Base-by-base conservation (phyloP, 2,113 vertebrate genomes). In the Syrrhaptes paradoxus region DNA sequence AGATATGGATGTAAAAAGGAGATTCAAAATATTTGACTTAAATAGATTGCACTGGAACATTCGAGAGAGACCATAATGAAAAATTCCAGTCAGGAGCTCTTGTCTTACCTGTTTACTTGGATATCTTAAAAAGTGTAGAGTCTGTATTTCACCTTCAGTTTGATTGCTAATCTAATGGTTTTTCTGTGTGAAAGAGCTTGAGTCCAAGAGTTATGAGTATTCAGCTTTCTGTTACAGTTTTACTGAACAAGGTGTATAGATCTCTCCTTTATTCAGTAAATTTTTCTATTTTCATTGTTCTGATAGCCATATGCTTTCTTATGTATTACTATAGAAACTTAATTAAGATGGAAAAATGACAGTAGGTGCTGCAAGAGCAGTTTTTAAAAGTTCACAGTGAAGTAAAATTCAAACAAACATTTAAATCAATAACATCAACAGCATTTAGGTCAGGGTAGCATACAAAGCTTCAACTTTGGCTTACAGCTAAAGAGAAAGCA, bases 1-100 rank as follows among this genome's bases (percentile, higher is more conserved):
- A 85, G 4, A 19, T 55, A 26, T 0, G 7, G 46, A 45, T 9
- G 3, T 10, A 9, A 43, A 57, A 58, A 38, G 5, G 22, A 43
- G 2, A 77, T 49, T 70, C 7, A 16, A 77, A 55, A 65, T 54
- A 57, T 31, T 94, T 89, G 11, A 41, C 38, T 84, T 49, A 28
- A 65, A 61, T 46, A 46, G 28, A 13, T 66, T 28, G 7, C 32
- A 34, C 7, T 84, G 51, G 71, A 80, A 57, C 73, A 24, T 18
- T 85, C 17, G 61, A 13, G 26, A 32, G 51, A 72, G 38, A 54
- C 16, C 13, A 13, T 54, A 78, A 36, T 59, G 29, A 34, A 11
- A 43, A 66, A 8, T 67, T 6, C 25, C 13, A 74, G 36, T 7
- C 17, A 76, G 67, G 12, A 61, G 24, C 70, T 90, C 21, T 49